Percentiles rank a stretch among this genome's conserved stretches.
These are phyloP conservation scores for Slavum lentiscoides DNA, from an alignment of 2,888 invertebrate genomes.

Conservation along the genomic window DNA sequence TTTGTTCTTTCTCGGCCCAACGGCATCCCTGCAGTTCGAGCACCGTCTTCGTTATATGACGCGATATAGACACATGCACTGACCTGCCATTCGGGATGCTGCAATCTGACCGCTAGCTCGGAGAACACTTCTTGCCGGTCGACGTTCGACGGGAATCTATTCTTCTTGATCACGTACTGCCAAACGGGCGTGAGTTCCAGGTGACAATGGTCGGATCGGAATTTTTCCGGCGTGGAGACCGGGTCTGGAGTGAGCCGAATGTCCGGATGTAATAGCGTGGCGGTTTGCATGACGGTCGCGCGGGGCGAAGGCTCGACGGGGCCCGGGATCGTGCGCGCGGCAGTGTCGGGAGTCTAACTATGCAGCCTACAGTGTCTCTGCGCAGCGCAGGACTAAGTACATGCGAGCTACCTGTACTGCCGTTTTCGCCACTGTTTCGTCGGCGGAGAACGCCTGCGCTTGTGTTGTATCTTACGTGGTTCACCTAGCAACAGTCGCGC, in stretches of 20 bases:
- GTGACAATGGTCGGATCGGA: conserved; percentile 54
- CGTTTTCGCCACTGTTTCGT: background rate
- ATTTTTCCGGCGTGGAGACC: conserved; percentile 39
- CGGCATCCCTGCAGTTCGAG: too few species aligned
- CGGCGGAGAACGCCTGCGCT: background rate
- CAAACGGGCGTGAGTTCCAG: conserved; percentile 74
- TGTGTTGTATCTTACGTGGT: conserved; percentile 20
- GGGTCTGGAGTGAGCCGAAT: conserved; percentile 28
- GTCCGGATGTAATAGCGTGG: conserved; percentile 38
- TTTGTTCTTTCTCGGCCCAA: too few species aligned
- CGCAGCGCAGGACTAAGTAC: too few species aligned
- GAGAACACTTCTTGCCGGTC: conserved; percentile 70
- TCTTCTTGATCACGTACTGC: conserved; percentile 78
- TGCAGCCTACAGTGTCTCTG: too few species aligned
- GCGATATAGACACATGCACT: background rate
- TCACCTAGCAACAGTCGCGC: conserved; percentile 35
- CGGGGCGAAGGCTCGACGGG: too few species aligned
- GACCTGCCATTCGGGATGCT: conserved; percentile 82
- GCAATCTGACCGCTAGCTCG: conserved; percentile 73
- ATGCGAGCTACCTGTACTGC: background rate
- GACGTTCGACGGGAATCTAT: conserved; percentile 71
- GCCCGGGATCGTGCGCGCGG: background rate
- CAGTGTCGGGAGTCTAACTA: background rate
- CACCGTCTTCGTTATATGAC: too few species aligned
- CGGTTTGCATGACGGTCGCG: conserved; percentile 23